These are phyloP conservation scores for Drosophila paulistorum DNA, from an alignment of 1,140 invertebrate species.

Conservation along the genomic window DNA sequence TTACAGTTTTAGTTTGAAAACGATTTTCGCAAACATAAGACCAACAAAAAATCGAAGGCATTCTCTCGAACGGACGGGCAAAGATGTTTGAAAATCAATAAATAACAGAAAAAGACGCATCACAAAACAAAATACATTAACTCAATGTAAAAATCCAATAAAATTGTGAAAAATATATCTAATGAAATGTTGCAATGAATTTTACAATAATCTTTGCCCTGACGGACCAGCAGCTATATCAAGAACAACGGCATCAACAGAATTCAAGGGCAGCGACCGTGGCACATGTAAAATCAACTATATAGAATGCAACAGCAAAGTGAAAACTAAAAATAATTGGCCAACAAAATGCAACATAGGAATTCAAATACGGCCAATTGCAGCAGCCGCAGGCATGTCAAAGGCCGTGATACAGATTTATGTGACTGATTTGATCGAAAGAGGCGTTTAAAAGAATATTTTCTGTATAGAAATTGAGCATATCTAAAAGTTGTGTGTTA, in stretches of 20 bases:
- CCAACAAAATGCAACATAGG: slow-evolving; percentile 77
- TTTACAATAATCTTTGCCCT: slow-evolving; percentile 42
- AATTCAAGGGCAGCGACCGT: slow-evolving; percentile 58
- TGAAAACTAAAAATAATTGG: slow-evolving; percentile 76
- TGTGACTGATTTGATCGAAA: slow-evolving; percentile 37
- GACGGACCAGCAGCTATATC: not conserved
- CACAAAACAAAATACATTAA: slow-evolving; percentile 30
- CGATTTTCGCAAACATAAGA: slow-evolving; percentile 73
- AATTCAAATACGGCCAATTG: slow-evolving; percentile 71
- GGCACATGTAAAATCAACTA: slow-evolving; percentile 54
- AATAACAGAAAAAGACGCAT: slow-evolving; percentile 38
- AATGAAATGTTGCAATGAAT: slow-evolving; percentile 67
- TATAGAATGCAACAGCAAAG: slow-evolving; percentile 24
- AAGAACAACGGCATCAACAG: not conserved
- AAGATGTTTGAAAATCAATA: slow-evolving; percentile 59
- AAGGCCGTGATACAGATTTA: slow-evolving; percentile 70
- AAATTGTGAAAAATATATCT: slow-evolving; percentile 37
- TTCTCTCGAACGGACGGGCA: not conserved
- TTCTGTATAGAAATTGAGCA: too few relatives aligned
- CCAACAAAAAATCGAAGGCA: slow-evolving; percentile 43
- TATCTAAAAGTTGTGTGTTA: slow-evolving; percentile 20
- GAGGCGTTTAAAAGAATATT: too few relatives aligned
- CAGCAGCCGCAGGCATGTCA: slow-evolving; percentile 70
- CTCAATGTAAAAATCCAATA: slow-evolving; percentile 4
- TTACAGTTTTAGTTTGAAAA: slow-evolving; percentile 71